A percentile compares a stretch with the other conserved stretches of the same genome.
These are phyloP conservation scores for Scaptomyza cyrtandrae DNA, from an alignment of 2,888 invertebrate genomes.

Conservation along the genomic window DNA sequence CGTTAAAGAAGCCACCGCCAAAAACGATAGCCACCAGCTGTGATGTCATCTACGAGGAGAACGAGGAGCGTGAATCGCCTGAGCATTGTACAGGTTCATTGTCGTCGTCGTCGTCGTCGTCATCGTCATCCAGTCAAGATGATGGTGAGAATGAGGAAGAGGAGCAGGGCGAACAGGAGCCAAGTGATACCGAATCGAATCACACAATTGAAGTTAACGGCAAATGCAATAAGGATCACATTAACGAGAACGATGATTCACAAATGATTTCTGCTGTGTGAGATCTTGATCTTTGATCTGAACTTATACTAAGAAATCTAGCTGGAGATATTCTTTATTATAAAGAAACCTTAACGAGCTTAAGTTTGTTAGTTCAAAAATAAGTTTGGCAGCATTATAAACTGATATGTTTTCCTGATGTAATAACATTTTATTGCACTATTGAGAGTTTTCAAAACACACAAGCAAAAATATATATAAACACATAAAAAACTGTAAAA, in stretches of 20 bases:
- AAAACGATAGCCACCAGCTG: constrained; percentile 84
- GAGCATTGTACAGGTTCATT: constrained; percentile 46
- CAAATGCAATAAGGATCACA: constrained; percentile 57
- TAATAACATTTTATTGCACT: neutral
- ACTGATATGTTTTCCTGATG: constrained; percentile 20
- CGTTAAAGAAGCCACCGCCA: constrained; percentile 82
- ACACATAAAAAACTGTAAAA: constrained; percentile 65
- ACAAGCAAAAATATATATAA: constrained; percentile 22
- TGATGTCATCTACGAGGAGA: constrained; percentile 85
- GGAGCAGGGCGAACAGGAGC: constrained; percentile 56
- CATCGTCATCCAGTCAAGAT: constrained; percentile 44
- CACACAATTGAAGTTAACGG: constrained; percentile 66
- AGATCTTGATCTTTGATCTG: neutral
- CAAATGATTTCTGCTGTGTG: constrained; percentile 81
- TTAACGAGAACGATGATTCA: constrained; percentile 78
- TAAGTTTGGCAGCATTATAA: constrained; percentile 10
- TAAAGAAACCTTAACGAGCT: neutral
- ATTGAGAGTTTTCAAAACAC: constrained; percentile 35
- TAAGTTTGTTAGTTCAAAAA: neutral
- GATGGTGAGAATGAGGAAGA: constrained; percentile 40
- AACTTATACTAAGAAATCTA: too few relatives aligned
- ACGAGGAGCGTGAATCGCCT: constrained; percentile 82
- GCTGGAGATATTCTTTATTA: neutral
- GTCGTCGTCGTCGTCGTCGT: constrained; percentile 40
- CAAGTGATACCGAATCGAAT: constrained; percentile 68